A percentile compares a stretch with the other conserved stretches of the same genome.
phyloP scores from a whole-genome alignment of 1,140 invertebrate species.

The Xylocopa sonorina region DNA sequence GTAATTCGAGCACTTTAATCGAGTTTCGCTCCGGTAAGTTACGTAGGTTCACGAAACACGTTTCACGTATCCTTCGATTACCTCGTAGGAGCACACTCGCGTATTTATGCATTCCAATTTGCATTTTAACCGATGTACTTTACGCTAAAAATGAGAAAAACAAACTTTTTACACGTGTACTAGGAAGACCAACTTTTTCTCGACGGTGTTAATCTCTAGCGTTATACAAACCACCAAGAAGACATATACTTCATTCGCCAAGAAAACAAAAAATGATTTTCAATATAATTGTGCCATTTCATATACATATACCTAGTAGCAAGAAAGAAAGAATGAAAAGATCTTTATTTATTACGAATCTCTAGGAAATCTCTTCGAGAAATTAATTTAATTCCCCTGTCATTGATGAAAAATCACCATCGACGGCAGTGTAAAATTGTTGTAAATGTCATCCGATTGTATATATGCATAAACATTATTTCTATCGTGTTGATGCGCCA shows the following conservation, averaged over 20 bases:
- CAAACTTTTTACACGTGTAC: slow-evolving; percentile 55
- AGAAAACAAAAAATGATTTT: slow-evolving; percentile 4
- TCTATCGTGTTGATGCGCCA: slow-evolving; percentile 68
- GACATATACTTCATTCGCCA: slow-evolving; percentile 52
- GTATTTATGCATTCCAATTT: slow-evolving; percentile 70
- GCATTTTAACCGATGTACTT: slow-evolving; percentile 66
- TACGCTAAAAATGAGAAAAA: background rate
- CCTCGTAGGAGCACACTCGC: slow-evolving; percentile 47
- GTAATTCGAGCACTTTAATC: slow-evolving; percentile 54
- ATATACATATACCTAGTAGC: background rate
- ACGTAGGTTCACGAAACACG: slow-evolving; percentile 51
- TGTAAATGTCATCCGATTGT: slow-evolving; percentile 72
- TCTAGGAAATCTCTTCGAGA: background rate
- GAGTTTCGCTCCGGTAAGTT: slow-evolving; percentile 63
- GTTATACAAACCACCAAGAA: slow-evolving; percentile 30
- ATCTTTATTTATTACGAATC: slow-evolving; percentile 56
- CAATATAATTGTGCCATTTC: slow-evolving; percentile 55
- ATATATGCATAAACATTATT: slow-evolving; percentile 65
- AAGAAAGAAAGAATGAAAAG: slow-evolving; percentile 2
- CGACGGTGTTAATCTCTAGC: background rate
- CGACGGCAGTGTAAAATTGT: slow-evolving; percentile 60
- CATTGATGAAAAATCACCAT: slow-evolving; percentile 8
- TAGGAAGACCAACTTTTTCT: slow-evolving; percentile 32
- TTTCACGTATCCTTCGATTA: slow-evolving; percentile 59
- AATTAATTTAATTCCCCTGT: slow-evolving; percentile 22